Percentiles rank a stretch among this genome's conserved stretches.
phyloP scores from a whole-genome alignment of 2,888 invertebrate species.

The Ptilodon capucinus region DNA sequence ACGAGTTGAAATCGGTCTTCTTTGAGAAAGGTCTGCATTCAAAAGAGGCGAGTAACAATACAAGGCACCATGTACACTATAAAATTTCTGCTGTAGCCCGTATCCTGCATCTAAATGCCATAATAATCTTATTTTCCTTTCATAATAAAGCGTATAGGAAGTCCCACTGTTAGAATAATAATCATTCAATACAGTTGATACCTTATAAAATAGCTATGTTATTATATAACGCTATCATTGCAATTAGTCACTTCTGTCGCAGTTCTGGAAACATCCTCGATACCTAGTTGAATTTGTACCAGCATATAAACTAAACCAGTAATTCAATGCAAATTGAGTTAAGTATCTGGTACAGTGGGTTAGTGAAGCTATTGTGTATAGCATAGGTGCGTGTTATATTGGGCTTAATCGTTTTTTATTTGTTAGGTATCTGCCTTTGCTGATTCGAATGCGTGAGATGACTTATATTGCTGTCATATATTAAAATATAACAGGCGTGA shows the following conservation, averaged over 20 bases:
- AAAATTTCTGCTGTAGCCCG: background rate
- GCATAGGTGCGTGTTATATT: background rate
- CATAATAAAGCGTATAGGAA: background rate
- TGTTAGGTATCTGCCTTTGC: background rate
- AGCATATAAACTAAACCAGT: conserved; percentile 2
- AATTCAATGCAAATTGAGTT: conserved; percentile 31
- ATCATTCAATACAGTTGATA: background rate
- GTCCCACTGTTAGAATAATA: background rate
- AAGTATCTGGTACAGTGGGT: conserved; percentile 23
- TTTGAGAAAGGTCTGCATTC: background rate
- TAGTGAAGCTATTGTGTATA: conserved; percentile 14
- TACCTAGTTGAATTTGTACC: conserved; percentile 7
- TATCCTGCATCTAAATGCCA: background rate
- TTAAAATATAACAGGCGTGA: no score
- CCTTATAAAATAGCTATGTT: background rate
- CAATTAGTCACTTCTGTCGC: conserved; percentile 21
- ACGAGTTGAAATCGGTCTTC: no score
- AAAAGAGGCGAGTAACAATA: background rate
- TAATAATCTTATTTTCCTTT: background rate
- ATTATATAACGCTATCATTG: conserved; percentile 3
- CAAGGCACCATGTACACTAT: background rate
- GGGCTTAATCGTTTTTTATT: background rate
- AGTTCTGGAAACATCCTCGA: conserved; percentile 27
- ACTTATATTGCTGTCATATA: background rate
- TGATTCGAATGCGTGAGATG: background rate